Percentiles rank a stretch among this genome's conserved stretches.
Evolutionary conservation across 2,888 invertebrate genomes (phyloP).

Genomic region (Oithona nana): DNA sequence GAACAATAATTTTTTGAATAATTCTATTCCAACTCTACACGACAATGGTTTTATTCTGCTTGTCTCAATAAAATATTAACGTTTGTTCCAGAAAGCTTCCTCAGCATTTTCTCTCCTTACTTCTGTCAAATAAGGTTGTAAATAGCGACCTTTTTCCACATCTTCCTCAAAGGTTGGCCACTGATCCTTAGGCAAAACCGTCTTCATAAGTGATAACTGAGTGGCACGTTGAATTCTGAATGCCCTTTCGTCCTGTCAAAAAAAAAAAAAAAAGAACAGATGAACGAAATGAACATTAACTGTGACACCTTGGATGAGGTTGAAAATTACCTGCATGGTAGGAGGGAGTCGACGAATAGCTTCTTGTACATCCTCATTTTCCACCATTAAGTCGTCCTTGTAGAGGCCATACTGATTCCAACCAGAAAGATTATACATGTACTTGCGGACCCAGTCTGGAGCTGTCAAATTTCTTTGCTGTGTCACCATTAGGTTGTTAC

Average conservation of each 20-base stretch:
- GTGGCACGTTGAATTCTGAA: conserved; percentile 9
- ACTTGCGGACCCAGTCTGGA: background rate
- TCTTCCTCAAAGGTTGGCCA: conserved; percentile 15
- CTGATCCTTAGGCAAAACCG: conserved; percentile 11
- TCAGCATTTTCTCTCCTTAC: conserved; percentile 1
- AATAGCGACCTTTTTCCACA: conserved; percentile 9
- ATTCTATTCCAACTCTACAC: too few species aligned
- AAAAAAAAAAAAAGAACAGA: background rate
- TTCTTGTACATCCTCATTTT: conserved; percentile 9
- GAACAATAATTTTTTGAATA: background rate
- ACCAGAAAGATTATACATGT: conserved; percentile 9
- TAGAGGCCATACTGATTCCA: conserved; percentile 17
- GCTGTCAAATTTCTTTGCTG: too few species aligned
- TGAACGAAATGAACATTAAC: too few species aligned
- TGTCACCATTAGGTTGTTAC: too few species aligned
- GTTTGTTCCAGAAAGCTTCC: background rate
- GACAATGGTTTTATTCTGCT: background rate
- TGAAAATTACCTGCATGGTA: background rate
- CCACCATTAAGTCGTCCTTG: conserved; percentile 1
- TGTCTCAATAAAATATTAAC: background rate
- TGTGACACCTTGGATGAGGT: too few species aligned
- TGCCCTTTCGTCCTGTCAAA: conserved; percentile 7
- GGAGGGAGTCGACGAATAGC: conserved; percentile 7
- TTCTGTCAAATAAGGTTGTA: conserved; percentile 3
- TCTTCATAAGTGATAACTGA: conserved; percentile 8